Base-by-base conservation (phyloP, 2,113 vertebrate species). In the human (Homo sapiens) region DNA sequence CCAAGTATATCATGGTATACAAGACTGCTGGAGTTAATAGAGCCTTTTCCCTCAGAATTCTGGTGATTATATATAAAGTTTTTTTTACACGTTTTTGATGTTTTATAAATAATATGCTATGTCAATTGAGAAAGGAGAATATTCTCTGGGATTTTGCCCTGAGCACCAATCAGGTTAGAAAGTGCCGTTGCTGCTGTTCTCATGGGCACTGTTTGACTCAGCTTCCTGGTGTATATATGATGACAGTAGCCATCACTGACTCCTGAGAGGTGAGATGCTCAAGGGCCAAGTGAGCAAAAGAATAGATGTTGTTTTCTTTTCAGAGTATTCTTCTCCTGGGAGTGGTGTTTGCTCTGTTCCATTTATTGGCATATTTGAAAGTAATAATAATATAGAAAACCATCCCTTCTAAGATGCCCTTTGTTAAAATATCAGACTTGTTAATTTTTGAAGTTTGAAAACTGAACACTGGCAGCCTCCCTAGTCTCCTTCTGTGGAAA, bases 361-460 rank as follows among this genome's bases (percentile, higher is more conserved):
- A 1, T 91, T 85, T 89, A 82, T 35, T 52, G n/a, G 25, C 40
- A 10, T 76, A 68, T 84, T 84, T 89, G 75, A 89, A 96, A 90
- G 38, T 66, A 87, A 91, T 45, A 93, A 38, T 93, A 85, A 94
- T 94, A 95, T 96, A 61, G 32, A 84, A 94, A 97, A 84, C 16
- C 6, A 35, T 85, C 25, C 30, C 5, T 93, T 61, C 57, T 72
- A 61, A 91, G 97, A 89, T 80, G 30, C 38, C 61, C 5, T 82
- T 5, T 93, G 94, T 93, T 78, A 82, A 90, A 96, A 84, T 68
- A 43, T 11, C 72, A n/a, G 35, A 72, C 68, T 80, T 80, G 82
- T 38, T 40, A 2, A 38, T 72, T 87, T 90, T 93, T 73, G 16
- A 95, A 79, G 20, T 89, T 5, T 93, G 57, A 85, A 96, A 81